phyloP scores from a whole-genome alignment of 53 echinoderm and acorn worm genomes.

The Echinometra lucunter region DNA sequence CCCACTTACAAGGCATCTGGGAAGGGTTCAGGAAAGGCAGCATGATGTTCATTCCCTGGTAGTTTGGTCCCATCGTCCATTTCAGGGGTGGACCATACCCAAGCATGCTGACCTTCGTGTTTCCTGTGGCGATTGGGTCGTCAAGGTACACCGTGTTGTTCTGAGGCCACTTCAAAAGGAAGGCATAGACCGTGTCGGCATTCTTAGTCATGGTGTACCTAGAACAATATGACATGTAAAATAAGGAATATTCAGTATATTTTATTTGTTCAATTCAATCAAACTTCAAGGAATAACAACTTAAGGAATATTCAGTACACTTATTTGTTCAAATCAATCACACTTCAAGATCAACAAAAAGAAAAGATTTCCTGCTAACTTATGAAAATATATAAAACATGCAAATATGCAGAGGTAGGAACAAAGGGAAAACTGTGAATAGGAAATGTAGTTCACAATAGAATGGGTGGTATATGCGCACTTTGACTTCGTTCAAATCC shows the following conservation, averaged over 20 bases:
- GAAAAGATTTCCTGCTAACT: neutral
- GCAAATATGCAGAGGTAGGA: no score
- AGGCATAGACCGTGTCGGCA: slow-evolving; percentile 53
- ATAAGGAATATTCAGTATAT: neutral
- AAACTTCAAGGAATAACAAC: neutral
- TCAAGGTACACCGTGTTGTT: slow-evolving; percentile 70
- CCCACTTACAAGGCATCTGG: slow-evolving; percentile 77
- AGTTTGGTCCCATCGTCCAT: slow-evolving; percentile 63
- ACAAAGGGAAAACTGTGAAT: no score
- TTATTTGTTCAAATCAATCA: neutral
- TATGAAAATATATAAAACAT: no score
- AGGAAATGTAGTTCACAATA: no score
- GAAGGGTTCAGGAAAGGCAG: slow-evolving; percentile 75
- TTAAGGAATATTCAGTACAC: neutral
- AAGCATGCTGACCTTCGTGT: slow-evolving; percentile 74
- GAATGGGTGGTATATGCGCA: no score
- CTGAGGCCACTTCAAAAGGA: slow-evolving; percentile 70
- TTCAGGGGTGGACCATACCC: slow-evolving; percentile 69
- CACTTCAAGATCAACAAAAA: neutral
- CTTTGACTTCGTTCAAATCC: neutral
- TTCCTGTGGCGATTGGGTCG: slow-evolving; percentile 29
- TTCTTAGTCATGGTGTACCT: slow-evolving; percentile 36
- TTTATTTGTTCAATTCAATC: neutral
- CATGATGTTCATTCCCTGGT: slow-evolving; percentile 65
- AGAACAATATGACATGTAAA: neutral